Percentiles rank a stretch among this genome's conserved stretches.
Conservation (phyloP, 1,140 invertebrate species). For the Zaprionus africanus region DNA sequence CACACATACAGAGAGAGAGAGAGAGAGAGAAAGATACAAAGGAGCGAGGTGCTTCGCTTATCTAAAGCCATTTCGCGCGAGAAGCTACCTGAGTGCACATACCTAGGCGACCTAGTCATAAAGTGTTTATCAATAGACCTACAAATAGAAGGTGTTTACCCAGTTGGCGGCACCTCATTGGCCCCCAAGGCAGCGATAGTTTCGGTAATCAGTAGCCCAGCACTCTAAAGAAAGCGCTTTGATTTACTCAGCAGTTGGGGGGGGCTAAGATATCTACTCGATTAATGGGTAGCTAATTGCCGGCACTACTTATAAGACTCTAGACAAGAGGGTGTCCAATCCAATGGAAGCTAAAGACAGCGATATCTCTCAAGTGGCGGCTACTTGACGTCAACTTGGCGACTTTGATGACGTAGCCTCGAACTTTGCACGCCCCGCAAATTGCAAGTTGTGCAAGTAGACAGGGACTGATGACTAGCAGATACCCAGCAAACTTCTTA, state of each 20-base stretch:
- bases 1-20: background rate
- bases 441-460: background rate
- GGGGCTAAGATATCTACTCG: conserved; percentile 57
- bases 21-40: background rate
- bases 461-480: background rate
- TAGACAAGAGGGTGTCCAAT: background rate
- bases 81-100: conserved; percentile 24
- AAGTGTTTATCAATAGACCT: conserved; percentile 34
- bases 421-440: conserved; percentile 17
- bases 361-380: conserved; percentile 28
- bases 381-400: conserved; percentile 18
- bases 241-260: conserved; percentile 15
- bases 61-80: conserved; percentile 47
- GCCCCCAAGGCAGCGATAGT: background rate
- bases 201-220: conserved; percentile 19
- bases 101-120: conserved; percentile 9
- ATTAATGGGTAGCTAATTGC: conserved; percentile 69
- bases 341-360: background rate
- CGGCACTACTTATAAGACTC: background rate
- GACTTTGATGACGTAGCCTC: conserved; percentile 18
- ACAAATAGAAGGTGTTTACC: conserved; percentile 25
- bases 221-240: conserved; percentile 10
- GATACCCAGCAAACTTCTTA: background rate
- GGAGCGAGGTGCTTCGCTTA: conserved; percentile 29
- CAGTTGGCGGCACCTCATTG: background rate